phyloP scores from a whole-genome alignment of 2,113 vertebrate species.

The Aspiorhynchus laticeps region DNA sequence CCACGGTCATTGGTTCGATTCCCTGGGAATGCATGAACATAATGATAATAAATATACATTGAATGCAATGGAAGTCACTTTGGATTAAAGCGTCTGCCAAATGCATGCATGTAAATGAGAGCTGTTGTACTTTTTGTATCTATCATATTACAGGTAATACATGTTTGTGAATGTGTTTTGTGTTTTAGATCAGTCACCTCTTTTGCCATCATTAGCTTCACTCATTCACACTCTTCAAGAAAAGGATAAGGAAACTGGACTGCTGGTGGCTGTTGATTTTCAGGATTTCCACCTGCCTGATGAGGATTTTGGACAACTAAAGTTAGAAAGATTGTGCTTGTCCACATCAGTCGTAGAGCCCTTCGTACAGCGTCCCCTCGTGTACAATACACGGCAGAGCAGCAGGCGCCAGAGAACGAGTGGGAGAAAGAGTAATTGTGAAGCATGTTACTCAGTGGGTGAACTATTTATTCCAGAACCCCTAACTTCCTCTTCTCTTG shows the following conservation, averaged over 20 bases:
- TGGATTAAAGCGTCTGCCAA: not conserved
- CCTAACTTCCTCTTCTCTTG: not conserved
- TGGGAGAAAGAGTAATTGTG: not conserved
- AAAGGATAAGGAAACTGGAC: constrained; percentile 22
- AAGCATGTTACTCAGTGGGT: not conserved
- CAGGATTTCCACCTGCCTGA: constrained; percentile 83
- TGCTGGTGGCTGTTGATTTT: constrained; percentile 55
- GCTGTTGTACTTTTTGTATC: not conserved
- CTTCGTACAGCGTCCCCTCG: not conserved
- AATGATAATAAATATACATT: not conserved
- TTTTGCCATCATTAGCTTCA: constrained; percentile 40
- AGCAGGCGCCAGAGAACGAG: not conserved
- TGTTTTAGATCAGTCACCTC: constrained; percentile 38
- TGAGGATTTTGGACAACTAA: constrained; percentile 80
- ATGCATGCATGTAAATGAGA: not conserved
- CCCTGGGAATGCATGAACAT: not conserved
- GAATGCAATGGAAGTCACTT: too few relatives aligned
- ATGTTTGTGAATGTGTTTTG: constrained; percentile 30
- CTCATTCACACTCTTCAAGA: constrained; percentile 23
- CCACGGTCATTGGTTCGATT: not conserved
- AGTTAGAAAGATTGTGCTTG: constrained; percentile 68
- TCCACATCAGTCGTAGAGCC: not conserved
- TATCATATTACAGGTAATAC: not conserved
- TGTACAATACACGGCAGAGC: constrained; percentile 39
- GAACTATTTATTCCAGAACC: constrained; percentile 7